Percentiles rank a stretch among this genome's conserved stretches.
Evolutionary conservation across 2,797 vertebrate species (phyloP).

Genomic region (Chiroxiphia lanceolata): DNA sequence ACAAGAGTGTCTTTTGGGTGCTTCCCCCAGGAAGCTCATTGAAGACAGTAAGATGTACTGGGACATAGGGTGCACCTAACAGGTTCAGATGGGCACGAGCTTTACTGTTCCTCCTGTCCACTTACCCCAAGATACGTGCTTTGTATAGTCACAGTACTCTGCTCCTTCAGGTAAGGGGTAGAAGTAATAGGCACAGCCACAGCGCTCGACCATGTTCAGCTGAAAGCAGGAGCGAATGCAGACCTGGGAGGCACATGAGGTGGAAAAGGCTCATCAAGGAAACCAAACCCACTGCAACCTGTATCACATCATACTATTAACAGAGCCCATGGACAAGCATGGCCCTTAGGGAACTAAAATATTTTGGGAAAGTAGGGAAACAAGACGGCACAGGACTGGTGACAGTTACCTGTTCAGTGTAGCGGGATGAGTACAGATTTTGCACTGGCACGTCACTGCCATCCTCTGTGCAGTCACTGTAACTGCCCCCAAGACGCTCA

Average conservation of each 20-base stretch:
- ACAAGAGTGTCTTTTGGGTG: background rate
- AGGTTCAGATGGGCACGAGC: background rate
- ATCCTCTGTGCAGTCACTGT: conserved; percentile 80
- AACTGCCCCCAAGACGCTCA: conserved; percentile 74
- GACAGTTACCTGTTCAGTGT: conserved; percentile 77
- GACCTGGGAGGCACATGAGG: conserved; percentile 58
- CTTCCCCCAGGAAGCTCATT: background rate
- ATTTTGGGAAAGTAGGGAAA: background rate
- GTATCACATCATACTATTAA: background rate
- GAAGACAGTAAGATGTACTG: background rate
- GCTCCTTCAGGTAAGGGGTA: conserved; percentile 66
- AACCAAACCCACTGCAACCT: background rate
- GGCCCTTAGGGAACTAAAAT: background rate
- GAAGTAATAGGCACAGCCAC: conserved; percentile 79
- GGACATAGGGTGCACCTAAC: background rate
- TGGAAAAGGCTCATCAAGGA: background rate
- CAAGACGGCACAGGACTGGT: background rate
- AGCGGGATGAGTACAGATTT: conserved; percentile 74
- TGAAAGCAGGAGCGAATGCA: conserved; percentile 84
- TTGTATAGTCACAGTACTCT: conserved; percentile 77
- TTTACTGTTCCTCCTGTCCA: background rate
- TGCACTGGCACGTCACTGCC: conserved; percentile 76
- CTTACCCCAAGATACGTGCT: conserved; percentile 80
- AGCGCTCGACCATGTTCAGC: conserved; percentile 74
- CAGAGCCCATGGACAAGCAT: background rate